Evolutionary conservation across 2,113 vertebrate genomes (phyloP), one percentile per base, ranked within the genome.

Genomic region (Piliocolobus tephrosceles): DNA sequence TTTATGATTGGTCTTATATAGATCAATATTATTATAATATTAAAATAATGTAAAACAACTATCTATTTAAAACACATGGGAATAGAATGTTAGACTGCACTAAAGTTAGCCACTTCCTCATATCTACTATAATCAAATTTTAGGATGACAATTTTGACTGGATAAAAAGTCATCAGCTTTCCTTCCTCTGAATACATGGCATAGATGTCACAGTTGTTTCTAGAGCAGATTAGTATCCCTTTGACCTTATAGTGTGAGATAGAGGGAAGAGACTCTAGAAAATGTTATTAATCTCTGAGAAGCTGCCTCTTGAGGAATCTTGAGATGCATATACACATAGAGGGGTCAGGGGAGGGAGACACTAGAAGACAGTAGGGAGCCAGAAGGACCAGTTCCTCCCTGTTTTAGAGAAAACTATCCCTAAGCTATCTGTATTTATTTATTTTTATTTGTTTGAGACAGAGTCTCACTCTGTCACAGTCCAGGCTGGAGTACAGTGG

Each of bases 261-360:
- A 88, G 52, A 93, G 94, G 23, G 22, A 58, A 91, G 6, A 64
- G 32, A 75, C 23, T 91, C 50, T 89, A 25, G 45, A 45, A 91
- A 90, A 75, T 84, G 22, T 93, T 64, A 45, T 85, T 88, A 38
- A 2, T 88, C 50, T 93, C 11, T 93, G 70, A 66, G n/a, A 95
- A 78, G 40, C 23, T 89, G 10, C 23, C 45, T 52, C 13, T 14
- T 58, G 3, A 38, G 30, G 25, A 70, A 58, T 12, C 25, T 43
- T 66, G 52, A 57, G 9, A 27, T 12, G 61, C 7, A 40, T 3
- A 10, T 20, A 35, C 27, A 76, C 85, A 32, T n/a, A 43, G 11
- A 40, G 10, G 38, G 22, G n/a, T 43, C 22, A 27, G 16, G 8
- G 5, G 76, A 50, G 10, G 10, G 47, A 10, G 45, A 23, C 6